Base-by-base conservation (phyloP, 2,888 invertebrate species). In the Protophormia terraenovae region DNA sequence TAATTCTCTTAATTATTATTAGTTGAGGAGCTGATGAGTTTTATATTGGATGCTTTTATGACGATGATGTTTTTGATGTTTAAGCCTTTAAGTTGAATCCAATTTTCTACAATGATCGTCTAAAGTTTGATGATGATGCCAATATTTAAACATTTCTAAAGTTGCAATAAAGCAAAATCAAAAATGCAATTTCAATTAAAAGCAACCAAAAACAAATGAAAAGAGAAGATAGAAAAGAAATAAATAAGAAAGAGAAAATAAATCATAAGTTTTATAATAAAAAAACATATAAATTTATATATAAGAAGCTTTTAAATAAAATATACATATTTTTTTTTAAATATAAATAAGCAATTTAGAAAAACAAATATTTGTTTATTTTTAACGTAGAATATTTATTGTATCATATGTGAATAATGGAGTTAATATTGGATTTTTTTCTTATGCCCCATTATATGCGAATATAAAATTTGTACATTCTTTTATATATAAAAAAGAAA, bases 141-240 rank as follows among this genome's bases (percentile, higher is more conserved):
- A 82, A 85, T 85, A 66, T 75, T 75, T 75, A 58, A 85, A 85
- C 85, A 85, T 85, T 82, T 85, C 85, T 85, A 85, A 73, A 78
- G 78, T 79, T 82, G 85, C 78, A 79, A 38, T 75, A 50, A 73
- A 85, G 82, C 85, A 78, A 84, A 85, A 85, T 85, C 78, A 85
- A 82, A 79, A 83, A 58, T 72, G 77, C 72, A 84, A 84, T 77
- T 80, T 47, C 72, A 77, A 60, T 47, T 55, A 75, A 83, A 73
- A 79, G 84, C 67, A 77, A 83, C 58, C 60, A 73, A 83, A 83
- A 71, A n/a, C n/a, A n/a, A 64, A 71, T 71, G n/a, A 76, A 83
- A 76, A 77, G 62, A 77, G 55, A 66, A 71, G 71, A 64, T 24
- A 62, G 62, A 50, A 78, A n/a, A 16, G 19, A 64, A 73, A 78